Evolutionary conservation across 2,113 vertebrate genomes (phyloP), one percentile per base, ranked within the genome.

Genomic region (Paramisgurnus dabryanus): DNA sequence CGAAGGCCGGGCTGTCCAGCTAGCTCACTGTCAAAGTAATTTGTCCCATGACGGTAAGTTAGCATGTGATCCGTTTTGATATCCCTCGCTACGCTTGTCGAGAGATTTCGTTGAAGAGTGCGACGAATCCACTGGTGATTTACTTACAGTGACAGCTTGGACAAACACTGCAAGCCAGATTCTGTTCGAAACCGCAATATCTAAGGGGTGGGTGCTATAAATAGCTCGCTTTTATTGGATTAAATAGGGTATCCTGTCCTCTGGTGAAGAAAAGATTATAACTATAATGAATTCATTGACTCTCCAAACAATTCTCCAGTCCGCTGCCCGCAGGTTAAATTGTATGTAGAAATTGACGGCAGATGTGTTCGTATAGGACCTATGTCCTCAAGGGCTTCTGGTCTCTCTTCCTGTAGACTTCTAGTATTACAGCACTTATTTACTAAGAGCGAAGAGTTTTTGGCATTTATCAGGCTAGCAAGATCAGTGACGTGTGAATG

Each of bases 91-190:
- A 76, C 63, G 9, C 72, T 78, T 74, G 72, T 66, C 72, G 22
- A 55, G 74, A 64, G 67, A 81, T 65, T 79, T 68, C 67, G n/a
- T 71, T 55, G 65, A 79, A 45, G 71, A 43, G 67, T 39, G 61
- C 76, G 66, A 82, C 79, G 40, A 27, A 67, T 41, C 57, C 67
- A 67, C 49, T 17, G 67, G 67, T 83, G 79, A 78, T 85, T 67
- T 76, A 76, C 71, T 70, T 43, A 64, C 70, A 79, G 70, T 79
- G 79, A 76, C 79, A 76, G 81, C 58, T 53, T 58, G 58, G 69
- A 79, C 60, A 78, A 12, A 45, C 57, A 34, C 18, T 65, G 53
- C 69, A 60, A 78, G 39, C 57, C 22, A 12, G 7, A 43, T 67
- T 78, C 18, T 10, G 12, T 68, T 67, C 18, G 22, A 49, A 49